Evolutionary conservation across 2,113 vertebrate genomes (phyloP), one percentile per base, ranked within the genome.

Genomic region (Tichodroma muraria): DNA sequence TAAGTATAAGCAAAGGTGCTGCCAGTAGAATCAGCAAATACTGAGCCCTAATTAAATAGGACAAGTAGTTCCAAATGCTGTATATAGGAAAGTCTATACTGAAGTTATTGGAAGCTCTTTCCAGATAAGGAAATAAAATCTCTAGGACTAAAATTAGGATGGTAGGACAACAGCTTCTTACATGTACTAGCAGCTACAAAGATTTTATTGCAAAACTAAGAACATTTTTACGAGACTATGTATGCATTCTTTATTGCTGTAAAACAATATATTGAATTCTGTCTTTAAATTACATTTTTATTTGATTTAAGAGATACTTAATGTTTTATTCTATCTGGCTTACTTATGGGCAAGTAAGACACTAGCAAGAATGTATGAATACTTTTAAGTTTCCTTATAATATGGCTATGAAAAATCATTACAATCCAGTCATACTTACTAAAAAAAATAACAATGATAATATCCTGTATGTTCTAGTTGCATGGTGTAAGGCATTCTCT

Each of bases 21-120:
- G 24, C 19, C 19, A 0, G 0, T 56, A 20, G 57, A 50, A 25
- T 37, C 25, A 38, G 16, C 14, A 76, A 45, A 72, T 52, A n/a
- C 6, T 11, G 35, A 73, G 11, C 23, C 40, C 40, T 59, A 33
- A 27, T 73, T 80, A 64, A 80, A 47, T 20, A 80, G 10, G 31
- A 40, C 10, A 14, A 25, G 6, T 77, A 25, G 27, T 47, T 47
- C 50, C 52, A 63, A 71, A 59, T 77, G 17, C 17, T 70, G 11
- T 44, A 3, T 23, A 11, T 30, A 35, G 45, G 20, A 25, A 65
- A 38, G 14, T 38, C 22, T 13, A 4, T 66, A 19, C 1, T 71
- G 21, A 88, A 73, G 30, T 80, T 79, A 27, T 2, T 40, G 9
- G 17, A 63, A 87, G 7, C 15, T 65, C 27, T 88, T 66, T 33